Evolutionary conservation across 2,797 vertebrate genomes (phyloP).

Genomic region (Crocidura indochinensis): DNA sequence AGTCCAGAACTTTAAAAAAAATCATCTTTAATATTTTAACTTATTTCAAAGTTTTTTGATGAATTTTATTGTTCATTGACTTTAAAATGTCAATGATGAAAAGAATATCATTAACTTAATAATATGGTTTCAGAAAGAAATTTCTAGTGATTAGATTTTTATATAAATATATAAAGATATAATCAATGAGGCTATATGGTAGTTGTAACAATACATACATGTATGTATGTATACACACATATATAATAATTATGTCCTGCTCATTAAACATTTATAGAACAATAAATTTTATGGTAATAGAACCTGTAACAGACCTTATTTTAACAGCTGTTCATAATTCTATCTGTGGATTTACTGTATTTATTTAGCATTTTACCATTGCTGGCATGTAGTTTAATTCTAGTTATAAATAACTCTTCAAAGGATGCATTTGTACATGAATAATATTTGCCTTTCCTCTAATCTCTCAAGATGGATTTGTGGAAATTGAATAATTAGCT

Average conservation of each 20-base stretch:
- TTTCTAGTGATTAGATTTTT: neutral
- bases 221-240: neutral
- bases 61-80: slow-evolving; percentile 22
- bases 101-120: neutral
- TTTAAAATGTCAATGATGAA: neutral
- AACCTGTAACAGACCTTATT: neutral
- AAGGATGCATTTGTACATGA: neutral
- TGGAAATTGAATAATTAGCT: slow-evolving; percentile 13
- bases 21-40: neutral
- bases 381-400: neutral
- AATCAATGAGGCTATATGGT: neutral
- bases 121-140: slow-evolving; percentile 28
- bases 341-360: slow-evolving; percentile 18
- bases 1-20: neutral
- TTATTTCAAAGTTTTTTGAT: slow-evolving; percentile 38
- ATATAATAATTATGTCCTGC: slow-evolving; percentile 9
- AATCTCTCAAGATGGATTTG: slow-evolving; percentile 1
- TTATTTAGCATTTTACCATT: slow-evolving; percentile 40
- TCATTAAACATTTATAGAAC: slow-evolving; percentile 12
- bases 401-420: slow-evolving; percentile 44
- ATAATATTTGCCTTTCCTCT: slow-evolving; percentile 36
- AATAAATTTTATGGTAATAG: slow-evolving; percentile 45
- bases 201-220: neutral
- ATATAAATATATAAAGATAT: neutral
- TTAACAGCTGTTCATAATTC: slow-evolving; percentile 23